Conservation (phyloP, 2,888 invertebrate species). For the Acanthosoma haemorrhoidale region DNA sequence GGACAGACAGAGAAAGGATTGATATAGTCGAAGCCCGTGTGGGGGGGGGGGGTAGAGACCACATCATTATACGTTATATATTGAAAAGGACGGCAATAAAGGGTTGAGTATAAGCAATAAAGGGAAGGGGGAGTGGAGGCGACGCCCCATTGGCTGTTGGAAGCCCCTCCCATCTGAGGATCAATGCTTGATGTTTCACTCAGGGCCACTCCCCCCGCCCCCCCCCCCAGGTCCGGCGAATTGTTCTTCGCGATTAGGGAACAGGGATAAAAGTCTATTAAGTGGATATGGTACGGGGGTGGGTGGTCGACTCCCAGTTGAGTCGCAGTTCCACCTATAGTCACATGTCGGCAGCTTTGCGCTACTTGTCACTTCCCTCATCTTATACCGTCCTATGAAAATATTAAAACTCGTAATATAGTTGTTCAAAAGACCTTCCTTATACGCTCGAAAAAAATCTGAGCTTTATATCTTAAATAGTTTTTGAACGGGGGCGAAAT, state of each 20-base stretch:
- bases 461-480: no score
- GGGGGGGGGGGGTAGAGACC: slow-evolving; percentile 27
- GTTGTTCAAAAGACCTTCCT: no score
- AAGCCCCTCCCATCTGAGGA: slow-evolving; percentile 35
- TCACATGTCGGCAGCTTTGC: no score
- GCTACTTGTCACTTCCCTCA: no score
- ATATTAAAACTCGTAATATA: no score
- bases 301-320: not conserved
- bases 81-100: slow-evolving; percentile 31
- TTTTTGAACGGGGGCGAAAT: no score
- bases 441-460: no score
- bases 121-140: slow-evolving; percentile 18
- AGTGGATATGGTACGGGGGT: slow-evolving; percentile 22
- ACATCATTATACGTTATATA: slow-evolving; percentile 33
- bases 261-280: slow-evolving; percentile 39
- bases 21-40: slow-evolving; percentile 17
- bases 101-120: slow-evolving; percentile 27
- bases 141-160: slow-evolving; percentile 33
- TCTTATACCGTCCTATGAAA: no score
- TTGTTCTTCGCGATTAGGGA: slow-evolving; percentile 36
- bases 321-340: no score
- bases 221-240: slow-evolving; percentile 22
- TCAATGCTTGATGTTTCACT: slow-evolving; percentile 30
- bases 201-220: slow-evolving; percentile 19
- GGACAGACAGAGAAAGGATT: slow-evolving; percentile 13